These are phyloP conservation scores for Acanthiza pusilla DNA, from an alignment of 2,797 vertebrate species.

Conservation along the genomic window DNA sequence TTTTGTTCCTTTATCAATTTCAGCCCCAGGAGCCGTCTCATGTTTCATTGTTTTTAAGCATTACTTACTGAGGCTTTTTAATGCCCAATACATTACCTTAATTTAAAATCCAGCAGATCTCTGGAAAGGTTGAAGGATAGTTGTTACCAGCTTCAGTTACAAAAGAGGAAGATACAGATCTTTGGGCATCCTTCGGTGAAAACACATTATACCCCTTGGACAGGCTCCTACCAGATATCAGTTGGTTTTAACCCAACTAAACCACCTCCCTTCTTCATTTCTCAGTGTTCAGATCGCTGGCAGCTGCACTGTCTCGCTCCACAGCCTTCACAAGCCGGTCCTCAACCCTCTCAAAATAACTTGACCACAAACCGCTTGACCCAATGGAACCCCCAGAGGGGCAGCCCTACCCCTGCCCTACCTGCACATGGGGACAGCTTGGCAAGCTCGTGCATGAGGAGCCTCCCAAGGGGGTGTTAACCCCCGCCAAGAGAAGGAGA, in stretches of 20 bases:
- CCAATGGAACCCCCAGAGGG: neutral
- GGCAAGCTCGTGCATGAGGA: rapidly evolving
- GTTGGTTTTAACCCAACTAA: neutral
- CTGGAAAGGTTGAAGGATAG: neutral
- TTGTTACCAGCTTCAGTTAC: neutral
- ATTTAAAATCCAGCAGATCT: neutral
- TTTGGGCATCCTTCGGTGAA: neutral
- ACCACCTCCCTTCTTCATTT: neutral
- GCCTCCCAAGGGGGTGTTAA: neutral
- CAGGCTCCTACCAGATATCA: neutral
- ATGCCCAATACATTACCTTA: neutral
- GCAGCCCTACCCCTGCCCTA: neutral
- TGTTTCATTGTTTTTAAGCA: neutral
- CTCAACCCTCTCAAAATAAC: neutral
- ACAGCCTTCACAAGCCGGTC: neutral
- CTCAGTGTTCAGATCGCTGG: neutral
- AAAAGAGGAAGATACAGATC: neutral
- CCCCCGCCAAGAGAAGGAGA: neutral
- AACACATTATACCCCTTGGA: neutral
- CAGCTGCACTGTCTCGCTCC: neutral
- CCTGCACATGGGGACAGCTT: rapidly evolving
- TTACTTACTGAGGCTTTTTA: neutral
- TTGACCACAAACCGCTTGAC: neutral
- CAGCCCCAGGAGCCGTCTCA: neutral
- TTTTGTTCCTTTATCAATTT: neutral